phyloP scores from a whole-genome alignment of 2,888 invertebrate genomes.

The Dromius quadrimaculatus region DNA sequence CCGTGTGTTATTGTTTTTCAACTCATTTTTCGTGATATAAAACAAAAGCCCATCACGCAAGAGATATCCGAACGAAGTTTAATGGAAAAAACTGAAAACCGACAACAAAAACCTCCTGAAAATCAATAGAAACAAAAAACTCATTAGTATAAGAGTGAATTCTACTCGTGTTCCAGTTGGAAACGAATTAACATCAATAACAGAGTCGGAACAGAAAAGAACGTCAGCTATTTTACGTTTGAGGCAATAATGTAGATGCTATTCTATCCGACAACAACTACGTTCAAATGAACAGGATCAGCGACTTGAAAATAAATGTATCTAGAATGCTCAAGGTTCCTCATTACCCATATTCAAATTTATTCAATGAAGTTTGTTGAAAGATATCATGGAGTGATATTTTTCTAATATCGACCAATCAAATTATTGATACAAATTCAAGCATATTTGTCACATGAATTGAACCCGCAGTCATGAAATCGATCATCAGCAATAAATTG shows the following conservation, averaged over 20 bases:
- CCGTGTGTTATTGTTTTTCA: slow-evolving; percentile 8
- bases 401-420: too few species aligned
- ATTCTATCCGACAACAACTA: slow-evolving; percentile 16
- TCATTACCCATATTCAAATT: too few species aligned
- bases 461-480: too few species aligned
- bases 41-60: slow-evolving; percentile 16
- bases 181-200: slow-evolving; percentile 31
- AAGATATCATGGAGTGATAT: too few species aligned
- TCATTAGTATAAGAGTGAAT: slow-evolving; percentile 12
- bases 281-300: slow-evolving; percentile 10
- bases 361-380: too few species aligned
- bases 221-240: slow-evolving; percentile 27
- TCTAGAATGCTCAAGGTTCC: too few species aligned
- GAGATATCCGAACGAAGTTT: slow-evolving; percentile 17
- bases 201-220: slow-evolving; percentile 1
- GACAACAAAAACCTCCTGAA: slow-evolving; percentile 14
- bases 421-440: too few species aligned
- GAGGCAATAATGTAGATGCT: slow-evolving; percentile 14
- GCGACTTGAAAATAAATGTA: too few species aligned
- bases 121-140: slow-evolving; percentile 24
- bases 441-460: too few species aligned
- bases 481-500: too few species aligned
- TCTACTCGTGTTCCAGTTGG: not conserved
- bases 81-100: slow-evolving; percentile 15
- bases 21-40: slow-evolving; percentile 1